phyloP scores from a whole-genome alignment of 1,140 invertebrate genomes.

The Chironomus striatipennis region DNA sequence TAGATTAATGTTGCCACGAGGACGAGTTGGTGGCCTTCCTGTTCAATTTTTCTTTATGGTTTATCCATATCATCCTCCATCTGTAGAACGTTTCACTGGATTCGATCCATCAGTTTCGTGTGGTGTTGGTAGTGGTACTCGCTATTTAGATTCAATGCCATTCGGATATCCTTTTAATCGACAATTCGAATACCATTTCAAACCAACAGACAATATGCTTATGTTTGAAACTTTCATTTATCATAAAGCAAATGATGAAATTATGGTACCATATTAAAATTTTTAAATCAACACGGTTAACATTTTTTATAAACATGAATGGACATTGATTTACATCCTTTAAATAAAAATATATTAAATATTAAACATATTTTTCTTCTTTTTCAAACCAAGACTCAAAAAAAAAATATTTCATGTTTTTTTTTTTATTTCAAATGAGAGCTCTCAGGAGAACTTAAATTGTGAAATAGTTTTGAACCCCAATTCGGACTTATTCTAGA shows the following conservation, averaged over 20 bases:
- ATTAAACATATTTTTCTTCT: too few relatives aligned
- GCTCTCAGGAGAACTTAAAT: too few relatives aligned
- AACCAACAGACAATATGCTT: constrained; percentile 46
- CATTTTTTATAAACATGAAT: too few relatives aligned
- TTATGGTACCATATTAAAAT: neutral
- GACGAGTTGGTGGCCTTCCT: constrained; percentile 49
- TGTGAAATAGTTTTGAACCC: too few relatives aligned
- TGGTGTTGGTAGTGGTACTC: constrained; percentile 37
- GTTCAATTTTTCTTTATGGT: constrained; percentile 51
- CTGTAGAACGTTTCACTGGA: constrained; percentile 33
- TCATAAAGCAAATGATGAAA: constrained; percentile 39
- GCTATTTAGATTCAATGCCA: constrained; percentile 46
- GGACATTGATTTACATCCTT: too few relatives aligned
- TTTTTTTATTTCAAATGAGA: too few relatives aligned
- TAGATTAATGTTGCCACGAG: constrained; percentile 51
- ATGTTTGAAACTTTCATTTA: constrained; percentile 50
- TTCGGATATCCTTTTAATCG: constrained; percentile 62
- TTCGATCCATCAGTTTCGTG: constrained; percentile 35
- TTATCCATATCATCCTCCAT: constrained; percentile 41
- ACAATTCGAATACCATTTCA: constrained; percentile 43
- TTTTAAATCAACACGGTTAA: too few relatives aligned
- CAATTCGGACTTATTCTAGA: too few relatives aligned
- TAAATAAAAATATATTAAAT: too few relatives aligned
- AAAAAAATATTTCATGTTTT: too few relatives aligned
- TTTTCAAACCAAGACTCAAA: too few relatives aligned